These are phyloP conservation scores for Oreonectes daqikongensis DNA, from an alignment of 2,797 vertebrate genomes.

Conservation along the genomic window DNA sequence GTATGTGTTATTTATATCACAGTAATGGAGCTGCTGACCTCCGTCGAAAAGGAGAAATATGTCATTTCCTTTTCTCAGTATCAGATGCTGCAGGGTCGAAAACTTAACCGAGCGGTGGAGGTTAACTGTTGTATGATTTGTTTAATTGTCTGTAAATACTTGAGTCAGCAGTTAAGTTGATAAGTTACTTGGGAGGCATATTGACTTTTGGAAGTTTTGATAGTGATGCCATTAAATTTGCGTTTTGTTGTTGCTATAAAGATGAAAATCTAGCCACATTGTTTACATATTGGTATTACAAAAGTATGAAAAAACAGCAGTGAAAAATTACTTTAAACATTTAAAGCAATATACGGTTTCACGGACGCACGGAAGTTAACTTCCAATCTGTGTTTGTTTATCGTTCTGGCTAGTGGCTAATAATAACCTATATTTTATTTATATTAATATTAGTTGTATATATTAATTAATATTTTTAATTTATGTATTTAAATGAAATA, in stretches of 20 bases:
- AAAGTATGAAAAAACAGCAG: background rate
- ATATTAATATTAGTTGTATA: too few relatives aligned
- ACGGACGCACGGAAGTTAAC: too few relatives aligned
- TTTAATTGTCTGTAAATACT: background rate
- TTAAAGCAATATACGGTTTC: too few relatives aligned
- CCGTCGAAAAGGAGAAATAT: background rate
- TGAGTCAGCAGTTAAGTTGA: constrained; percentile 17
- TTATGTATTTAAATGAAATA: too few relatives aligned
- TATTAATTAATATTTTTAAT: too few relatives aligned
- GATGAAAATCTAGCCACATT: background rate
- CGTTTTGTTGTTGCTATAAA: too few relatives aligned
- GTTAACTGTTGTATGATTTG: background rate
- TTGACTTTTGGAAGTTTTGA: constrained; percentile 17
- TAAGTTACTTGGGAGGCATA: background rate
- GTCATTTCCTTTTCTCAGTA: constrained; percentile 18
- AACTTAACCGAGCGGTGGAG: background rate
- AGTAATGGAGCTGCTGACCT: constrained; percentile 5
- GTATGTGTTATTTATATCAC: constrained; percentile 32
- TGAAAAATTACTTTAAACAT: too few relatives aligned
- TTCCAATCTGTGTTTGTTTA: too few relatives aligned
- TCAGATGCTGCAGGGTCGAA: background rate
- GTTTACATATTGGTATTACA: background rate
- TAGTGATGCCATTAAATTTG: background rate
- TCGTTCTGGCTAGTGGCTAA: too few relatives aligned
- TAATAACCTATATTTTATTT: too few relatives aligned